Percentiles rank a stretch among this genome's conserved stretches.
These are phyloP conservation scores for Tetramorium bicarinatum DNA, from an alignment of 2,888 invertebrate species.

Conservation along the genomic window DNA sequence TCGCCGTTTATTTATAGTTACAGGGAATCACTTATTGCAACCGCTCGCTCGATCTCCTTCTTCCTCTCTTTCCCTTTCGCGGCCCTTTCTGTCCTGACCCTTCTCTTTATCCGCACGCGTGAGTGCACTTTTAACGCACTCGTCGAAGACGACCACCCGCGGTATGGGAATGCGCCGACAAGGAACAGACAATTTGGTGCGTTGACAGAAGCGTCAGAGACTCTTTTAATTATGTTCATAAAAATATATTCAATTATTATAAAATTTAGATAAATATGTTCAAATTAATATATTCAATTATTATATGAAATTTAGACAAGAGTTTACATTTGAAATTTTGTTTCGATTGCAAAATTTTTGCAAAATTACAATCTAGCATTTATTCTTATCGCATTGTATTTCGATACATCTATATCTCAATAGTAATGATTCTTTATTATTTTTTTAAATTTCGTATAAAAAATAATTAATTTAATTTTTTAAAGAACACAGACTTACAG, in stretches of 20 bases:
- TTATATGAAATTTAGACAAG: not conserved
- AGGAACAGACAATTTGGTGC: constrained; percentile 26
- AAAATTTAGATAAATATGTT: not conserved
- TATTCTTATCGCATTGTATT: not conserved
- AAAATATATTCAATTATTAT: not conserved
- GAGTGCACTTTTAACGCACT: constrained; percentile 63
- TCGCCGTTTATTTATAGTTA: constrained; percentile 80
- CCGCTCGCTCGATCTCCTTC: constrained; percentile 16
- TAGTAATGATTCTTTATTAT: not conserved
- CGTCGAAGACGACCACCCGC: constrained; percentile 61
- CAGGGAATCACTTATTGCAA: constrained; percentile 72
- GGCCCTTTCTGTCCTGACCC: not conserved
- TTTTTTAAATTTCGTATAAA: not conserved
- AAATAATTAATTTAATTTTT: not conserved
- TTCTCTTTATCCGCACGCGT: constrained; percentile 57
- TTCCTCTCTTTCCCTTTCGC: not conserved
- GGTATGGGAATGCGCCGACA: constrained; percentile 41
- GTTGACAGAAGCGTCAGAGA: constrained; percentile 33
- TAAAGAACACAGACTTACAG: not conserved
- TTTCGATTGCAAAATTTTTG: not conserved
- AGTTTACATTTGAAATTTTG: no score
- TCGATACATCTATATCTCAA: not conserved
- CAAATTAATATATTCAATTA: not conserved
- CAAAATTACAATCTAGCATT: constrained; percentile 1
- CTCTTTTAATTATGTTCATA: not conserved